Evolutionary conservation across 35 echinoderm and acorn worm genomes (phyloP).

Genomic region (Hemicentrotus pulcherrimus): DNA sequence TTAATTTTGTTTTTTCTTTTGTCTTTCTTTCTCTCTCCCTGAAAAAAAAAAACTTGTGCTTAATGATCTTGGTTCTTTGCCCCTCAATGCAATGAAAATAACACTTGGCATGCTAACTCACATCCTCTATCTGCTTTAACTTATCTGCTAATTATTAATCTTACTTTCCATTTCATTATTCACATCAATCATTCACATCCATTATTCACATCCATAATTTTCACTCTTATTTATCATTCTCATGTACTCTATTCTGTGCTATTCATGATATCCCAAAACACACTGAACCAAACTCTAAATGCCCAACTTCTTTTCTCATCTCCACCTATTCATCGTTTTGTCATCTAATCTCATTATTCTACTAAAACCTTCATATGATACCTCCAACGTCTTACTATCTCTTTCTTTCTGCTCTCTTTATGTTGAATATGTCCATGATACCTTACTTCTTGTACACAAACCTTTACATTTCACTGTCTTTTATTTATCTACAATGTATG

Average conservation of each 20-base stretch:
- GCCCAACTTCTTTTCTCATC: neutral
- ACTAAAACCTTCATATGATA: neutral
- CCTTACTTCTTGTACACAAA: neutral
- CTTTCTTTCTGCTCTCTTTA: constrained; percentile 6
- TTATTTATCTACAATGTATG: neutral
- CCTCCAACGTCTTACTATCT: neutral
- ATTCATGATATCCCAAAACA: neutral
- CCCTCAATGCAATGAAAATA: neutral
- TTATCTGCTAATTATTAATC: neutral
- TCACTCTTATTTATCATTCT: neutral
- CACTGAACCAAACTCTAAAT: neutral
- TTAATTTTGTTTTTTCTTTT: neutral
- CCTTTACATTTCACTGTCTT: neutral
- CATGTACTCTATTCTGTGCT: neutral
- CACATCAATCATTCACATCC: neutral
- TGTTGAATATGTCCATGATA: neutral
- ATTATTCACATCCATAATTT: neutral
- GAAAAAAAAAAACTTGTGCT: neutral
- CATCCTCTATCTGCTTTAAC: neutral
- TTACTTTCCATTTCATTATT: neutral
- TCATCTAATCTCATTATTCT: neutral
- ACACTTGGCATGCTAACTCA: neutral
- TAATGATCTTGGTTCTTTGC: neutral
- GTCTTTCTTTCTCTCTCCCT: neutral
- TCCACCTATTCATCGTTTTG: neutral